Evolutionary conservation across 2,797 vertebrate genomes (phyloP), one percentile per base, ranked within the genome.

Genomic region (Falco novaeseelandiae): DNA sequence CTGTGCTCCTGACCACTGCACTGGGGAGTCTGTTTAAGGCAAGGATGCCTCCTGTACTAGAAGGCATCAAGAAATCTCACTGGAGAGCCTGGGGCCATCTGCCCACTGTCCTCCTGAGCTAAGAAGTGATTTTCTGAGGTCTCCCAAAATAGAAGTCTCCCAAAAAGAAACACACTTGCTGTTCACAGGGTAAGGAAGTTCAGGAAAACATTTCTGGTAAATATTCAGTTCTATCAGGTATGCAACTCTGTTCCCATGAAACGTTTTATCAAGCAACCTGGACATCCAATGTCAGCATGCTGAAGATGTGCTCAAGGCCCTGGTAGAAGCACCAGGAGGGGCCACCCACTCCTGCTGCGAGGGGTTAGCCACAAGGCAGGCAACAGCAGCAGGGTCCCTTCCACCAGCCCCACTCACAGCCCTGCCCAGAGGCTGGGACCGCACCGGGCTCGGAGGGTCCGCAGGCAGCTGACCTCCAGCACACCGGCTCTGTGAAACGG

Each of bases 401-500:
- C 65, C 66, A 46, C 61, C 6, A 34, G 52, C 34, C n/a, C 44
- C 12, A 1, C 27, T 32, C 71, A 12, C 9, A 12, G 70, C 79
- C 30, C 23, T 54, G 57, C n/a, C 42, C n/a, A 0, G 0, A 21
- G 30, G 34, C 36, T 34, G 46, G 66, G 23, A 20, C 38, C 1
- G 0, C 38, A 9, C 15, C 0, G 0, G 59, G 5, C n/a, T 34
- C 0, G 0, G 19, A 4, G 0, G 2, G 12, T 19, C 69, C 6
- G 0, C 32, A 30, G 57, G 13, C 20, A 51, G 49, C 13, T 40
- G 51, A 84, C 29, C 51, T 81, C 61, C 72, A 36, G 49, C 79
- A 38, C 40, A 34, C 42, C 59, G 36, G 67, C 62, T 61, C 70
- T 3, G 27, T 16, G 62, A 67, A 36, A 9, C 0, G 1, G 16